Evolutionary conservation across 1,140 invertebrate genomes (phyloP).

Genomic region (Drosophila bocqueti): DNA sequence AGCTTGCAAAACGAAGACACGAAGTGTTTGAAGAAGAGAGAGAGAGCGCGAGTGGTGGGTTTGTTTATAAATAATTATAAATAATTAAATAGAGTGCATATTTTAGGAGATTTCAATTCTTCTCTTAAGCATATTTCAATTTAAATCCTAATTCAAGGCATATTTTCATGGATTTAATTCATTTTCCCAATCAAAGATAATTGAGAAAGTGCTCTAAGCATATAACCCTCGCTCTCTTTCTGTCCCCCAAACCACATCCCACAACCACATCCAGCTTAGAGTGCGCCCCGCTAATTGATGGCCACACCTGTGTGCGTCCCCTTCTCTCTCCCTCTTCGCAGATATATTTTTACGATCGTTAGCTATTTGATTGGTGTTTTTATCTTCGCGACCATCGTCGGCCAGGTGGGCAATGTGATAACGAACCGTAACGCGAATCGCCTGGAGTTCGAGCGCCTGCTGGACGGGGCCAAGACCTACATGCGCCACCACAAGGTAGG

Average conservation of each 20-base stretch:
- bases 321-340: constrained; percentile 83
- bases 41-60: not conserved
- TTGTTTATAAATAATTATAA: not conserved
- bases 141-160: not conserved
- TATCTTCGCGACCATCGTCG: constrained; percentile 99
- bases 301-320: constrained; percentile 3
- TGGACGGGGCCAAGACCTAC: constrained; percentile 98
- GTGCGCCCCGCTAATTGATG: constrained; percentile 21
- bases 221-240: not conserved
- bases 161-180: too few relatives aligned
- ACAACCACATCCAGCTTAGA: too few relatives aligned
- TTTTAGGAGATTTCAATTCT: too few relatives aligned
- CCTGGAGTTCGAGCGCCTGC: constrained; percentile 96
- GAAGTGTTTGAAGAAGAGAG: not conserved
- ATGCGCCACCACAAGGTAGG: constrained; percentile 96
- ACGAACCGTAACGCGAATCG: constrained; percentile 98
- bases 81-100: not conserved
- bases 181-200: not conserved
- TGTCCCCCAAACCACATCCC: too few relatives aligned
- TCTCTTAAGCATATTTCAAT: not conserved
- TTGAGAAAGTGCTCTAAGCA: not conserved
- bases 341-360: constrained; percentile 98
- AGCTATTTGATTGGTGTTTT: constrained; percentile 99
- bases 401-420: constrained; percentile 98
- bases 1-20: constrained; percentile 9